A percentile compares a stretch with the other conserved stretches of the same genome.
phyloP scores from a whole-genome alignment of 1,140 invertebrate genomes.

The Mamestra configurata region DNA sequence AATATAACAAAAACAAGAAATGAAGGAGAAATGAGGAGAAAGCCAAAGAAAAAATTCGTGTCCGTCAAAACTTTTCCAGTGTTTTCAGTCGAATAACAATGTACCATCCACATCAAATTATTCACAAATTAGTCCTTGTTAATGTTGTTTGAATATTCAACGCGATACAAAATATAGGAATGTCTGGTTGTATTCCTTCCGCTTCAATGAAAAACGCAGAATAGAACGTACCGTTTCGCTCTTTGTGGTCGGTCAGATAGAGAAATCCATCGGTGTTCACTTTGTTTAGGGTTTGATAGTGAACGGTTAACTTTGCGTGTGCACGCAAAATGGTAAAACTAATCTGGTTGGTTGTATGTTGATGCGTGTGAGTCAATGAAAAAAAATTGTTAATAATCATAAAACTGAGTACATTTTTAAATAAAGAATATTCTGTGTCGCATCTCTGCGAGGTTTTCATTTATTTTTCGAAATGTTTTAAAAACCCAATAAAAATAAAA shows the following conservation, averaged over 20 bases:
- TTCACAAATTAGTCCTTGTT: slow-evolving; percentile 47
- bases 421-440: too few relatives aligned
- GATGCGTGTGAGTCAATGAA: not conserved
- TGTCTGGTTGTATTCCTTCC: slow-evolving; percentile 51
- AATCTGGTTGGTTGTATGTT: not conserved
- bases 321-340: not conserved
- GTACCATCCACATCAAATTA: slow-evolving; percentile 42
- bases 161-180: slow-evolving; percentile 46
- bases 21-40: slow-evolving; percentile 3
- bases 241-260: slow-evolving; percentile 52
- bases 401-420: not conserved
- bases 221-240: slow-evolving; percentile 53
- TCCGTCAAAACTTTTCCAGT: slow-evolving; percentile 14
- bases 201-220: slow-evolving; percentile 49
- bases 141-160: slow-evolving; percentile 48
- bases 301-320: slow-evolving; percentile 16
- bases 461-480: too few relatives aligned
- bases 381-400: not conserved
- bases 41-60: not conserved
- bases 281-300: slow-evolving; percentile 38
- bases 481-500: too few relatives aligned
- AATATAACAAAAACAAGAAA: not conserved
- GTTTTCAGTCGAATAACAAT: slow-evolving; percentile 25
- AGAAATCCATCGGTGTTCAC: slow-evolving; percentile 51
- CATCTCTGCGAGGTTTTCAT: too few relatives aligned